Percentiles rank a stretch among this genome's conserved stretches.
Evolutionary conservation across 1,140 invertebrate genomes (phyloP).

Genomic region (Drosophila bocki): DNA sequence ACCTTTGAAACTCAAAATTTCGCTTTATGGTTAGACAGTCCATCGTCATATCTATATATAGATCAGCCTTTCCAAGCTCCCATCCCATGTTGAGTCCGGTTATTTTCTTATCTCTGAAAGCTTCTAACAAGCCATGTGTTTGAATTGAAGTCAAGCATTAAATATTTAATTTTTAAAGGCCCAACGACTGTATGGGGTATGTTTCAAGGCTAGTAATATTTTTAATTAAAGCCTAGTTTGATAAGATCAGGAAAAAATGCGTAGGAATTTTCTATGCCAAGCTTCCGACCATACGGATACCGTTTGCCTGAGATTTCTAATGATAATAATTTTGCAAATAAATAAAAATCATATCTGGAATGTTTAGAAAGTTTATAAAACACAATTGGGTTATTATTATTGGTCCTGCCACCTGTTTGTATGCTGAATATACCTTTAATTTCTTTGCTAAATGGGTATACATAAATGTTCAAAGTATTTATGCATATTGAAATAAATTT

Average conservation of each 20-base stretch:
- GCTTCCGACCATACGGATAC: slow-evolving; percentile 5
- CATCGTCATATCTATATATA: slow-evolving; percentile 78
- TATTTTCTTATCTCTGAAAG: slow-evolving; percentile 51
- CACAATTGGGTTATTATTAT: too few species aligned
- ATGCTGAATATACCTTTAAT: background rate
- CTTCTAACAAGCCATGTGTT: slow-evolving; percentile 44
- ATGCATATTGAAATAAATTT: slow-evolving; percentile 70
- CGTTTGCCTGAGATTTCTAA: background rate
- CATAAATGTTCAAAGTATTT: slow-evolving; percentile 25
- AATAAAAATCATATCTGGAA: background rate
- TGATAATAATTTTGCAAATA: background rate
- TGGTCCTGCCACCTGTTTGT: background rate
- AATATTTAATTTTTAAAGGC: slow-evolving; percentile 36
- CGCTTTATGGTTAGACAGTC: slow-evolving; percentile 24
- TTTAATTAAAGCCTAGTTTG: slow-evolving; percentile 77
- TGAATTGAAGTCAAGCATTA: slow-evolving; percentile 50
- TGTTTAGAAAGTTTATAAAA: background rate
- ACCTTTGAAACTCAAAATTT: slow-evolving; percentile 48
- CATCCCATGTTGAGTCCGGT: slow-evolving; percentile 43
- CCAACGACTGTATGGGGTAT: slow-evolving; percentile 40
- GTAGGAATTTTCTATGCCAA: background rate
- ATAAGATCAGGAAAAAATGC: slow-evolving; percentile 63
- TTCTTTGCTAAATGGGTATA: slow-evolving; percentile 6
- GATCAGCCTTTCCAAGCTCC: slow-evolving; percentile 16
- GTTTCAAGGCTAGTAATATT: slow-evolving; percentile 76